Evolutionary conservation across 30 jellyfish, hydroid and myxozoan genomes (phyloP).

Genomic region (Aurelia sp.): DNA sequence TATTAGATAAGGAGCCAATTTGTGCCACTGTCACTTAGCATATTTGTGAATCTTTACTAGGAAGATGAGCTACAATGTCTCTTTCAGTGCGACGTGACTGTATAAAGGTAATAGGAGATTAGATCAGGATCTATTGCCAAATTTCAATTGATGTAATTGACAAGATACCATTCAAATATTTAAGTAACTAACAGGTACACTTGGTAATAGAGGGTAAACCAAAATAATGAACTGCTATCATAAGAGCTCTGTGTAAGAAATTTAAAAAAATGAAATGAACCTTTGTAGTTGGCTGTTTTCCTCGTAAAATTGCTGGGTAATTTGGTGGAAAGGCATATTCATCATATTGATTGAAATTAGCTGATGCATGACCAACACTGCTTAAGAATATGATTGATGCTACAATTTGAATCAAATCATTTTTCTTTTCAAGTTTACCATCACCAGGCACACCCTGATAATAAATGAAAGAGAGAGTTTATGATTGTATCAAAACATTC

Average conservation of each 20-base stretch:
- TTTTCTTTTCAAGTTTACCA: constrained; percentile 83
- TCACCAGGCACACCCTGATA: constrained; percentile 96
- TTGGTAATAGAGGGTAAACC: too few species aligned
- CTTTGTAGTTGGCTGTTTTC: constrained; percentile 84
- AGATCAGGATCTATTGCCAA: neutral
- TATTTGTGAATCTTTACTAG: constrained; percentile 91
- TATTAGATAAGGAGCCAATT: constrained; percentile 42
- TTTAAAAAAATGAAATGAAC: neutral
- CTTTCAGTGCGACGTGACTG: constrained; percentile 67
- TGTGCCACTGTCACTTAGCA: constrained; percentile 94
- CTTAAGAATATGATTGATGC: constrained; percentile 87
- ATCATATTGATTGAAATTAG: constrained; percentile 95
- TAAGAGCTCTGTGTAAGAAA: too few species aligned
- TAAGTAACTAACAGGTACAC: too few species aligned
- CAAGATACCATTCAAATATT: constrained; percentile 48
- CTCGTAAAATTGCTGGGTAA: constrained; percentile 91
- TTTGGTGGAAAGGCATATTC: constrained; percentile 99
- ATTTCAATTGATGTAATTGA: constrained; percentile 40
- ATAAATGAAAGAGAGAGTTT: neutral
- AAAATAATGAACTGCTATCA: too few species aligned
- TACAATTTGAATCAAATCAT: constrained; percentile 80
- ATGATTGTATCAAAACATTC: neutral
- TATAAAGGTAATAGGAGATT: neutral
- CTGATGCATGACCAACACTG: constrained; percentile 99
- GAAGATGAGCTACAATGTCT: constrained; percentile 84